These are phyloP conservation scores for Phyllostomus discolor DNA, from an alignment of 2,113 vertebrate species.

Conservation along the genomic window DNA sequence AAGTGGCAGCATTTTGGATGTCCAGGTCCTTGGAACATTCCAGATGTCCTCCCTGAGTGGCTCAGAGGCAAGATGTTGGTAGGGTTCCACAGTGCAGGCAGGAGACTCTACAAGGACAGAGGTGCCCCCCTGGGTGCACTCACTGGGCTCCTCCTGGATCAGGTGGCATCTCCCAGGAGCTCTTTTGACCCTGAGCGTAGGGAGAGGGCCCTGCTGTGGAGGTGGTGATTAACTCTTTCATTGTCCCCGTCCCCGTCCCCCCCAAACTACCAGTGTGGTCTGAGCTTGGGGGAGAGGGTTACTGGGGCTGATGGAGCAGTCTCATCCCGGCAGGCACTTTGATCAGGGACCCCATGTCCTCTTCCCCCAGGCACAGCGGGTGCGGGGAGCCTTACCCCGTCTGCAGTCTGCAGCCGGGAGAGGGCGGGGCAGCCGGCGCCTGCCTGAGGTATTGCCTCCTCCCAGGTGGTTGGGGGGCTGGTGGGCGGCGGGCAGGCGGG, in stretches of 20 bases:
- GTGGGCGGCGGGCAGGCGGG: slow-evolving; percentile 50
- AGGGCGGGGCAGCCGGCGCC: background rate
- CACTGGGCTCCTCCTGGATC: background rate
- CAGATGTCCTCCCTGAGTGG: background rate
- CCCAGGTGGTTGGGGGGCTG: slow-evolving; percentile 72
- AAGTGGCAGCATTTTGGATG: background rate
- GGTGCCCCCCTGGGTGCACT: background rate
- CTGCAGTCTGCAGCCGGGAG: background rate
- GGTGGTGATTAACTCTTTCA: background rate
- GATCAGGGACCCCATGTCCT: background rate
- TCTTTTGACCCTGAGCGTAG: background rate
- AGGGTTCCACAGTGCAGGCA: background rate
- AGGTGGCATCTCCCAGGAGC: background rate
- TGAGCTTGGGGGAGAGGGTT: background rate
- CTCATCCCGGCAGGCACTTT: background rate
- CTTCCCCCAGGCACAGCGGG: too few relatives aligned
- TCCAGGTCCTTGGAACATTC: background rate
- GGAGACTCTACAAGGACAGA: background rate
- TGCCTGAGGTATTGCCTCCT: slow-evolving; percentile 65
- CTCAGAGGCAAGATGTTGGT: slow-evolving; percentile 1
- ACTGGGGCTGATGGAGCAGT: background rate
- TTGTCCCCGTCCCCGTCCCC: background rate
- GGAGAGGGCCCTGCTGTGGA: background rate
- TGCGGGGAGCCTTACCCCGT: background rate
- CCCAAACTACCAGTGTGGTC: background rate